Base-by-base conservation (phyloP, 2,888 invertebrate genomes). In the Rotaria magnacalcarata region DNA sequence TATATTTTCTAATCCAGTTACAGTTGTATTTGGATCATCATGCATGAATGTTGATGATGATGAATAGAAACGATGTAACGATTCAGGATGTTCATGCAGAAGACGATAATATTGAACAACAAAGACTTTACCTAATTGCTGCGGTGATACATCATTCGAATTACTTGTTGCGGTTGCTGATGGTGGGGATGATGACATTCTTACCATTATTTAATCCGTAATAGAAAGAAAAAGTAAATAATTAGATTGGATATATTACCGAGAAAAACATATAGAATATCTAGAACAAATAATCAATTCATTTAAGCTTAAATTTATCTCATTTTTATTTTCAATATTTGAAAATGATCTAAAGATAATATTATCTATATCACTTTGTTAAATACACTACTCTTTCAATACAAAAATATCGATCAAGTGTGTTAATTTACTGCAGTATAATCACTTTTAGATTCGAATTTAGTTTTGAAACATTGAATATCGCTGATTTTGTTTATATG, bases 41-140 rank as follows among this genome's bases (percentile, higher is more conserved):
- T 92, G 91, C 89, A 97, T 95, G 92, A 97, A 97, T 89, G 96
- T 95, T 87, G 97, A 97, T 91, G 95, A 94, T 91, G 96, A 95
- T 92, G 96, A 96, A 92, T 97, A 98, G 92, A 98, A 98, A 91
- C 96, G 86, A 75, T 86, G 85, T 50, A 86, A 52, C 14, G 85
- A 74, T 27, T 86, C 85, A n/a, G 85, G 86, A 47, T 75, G 56
- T 24, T 86, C 85, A 60, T 86, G 86, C 90, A 98, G 94, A 92
- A 97, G 93, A 88, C 97, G 98, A 93, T 98, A 98, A 92, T 98
- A 98, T 93, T 98, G 97, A 92, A 97, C 95, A 91, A 98, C 97
- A 93, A 98, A 98, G 93, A 97, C 97, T 91, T 96, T 95, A 92
- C 97, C 97, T 92, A 98, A 97, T 93, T 94, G 95, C 93, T 96